Base-by-base conservation (phyloP, 2,797 vertebrate species). In the Periparus ater region DNA sequence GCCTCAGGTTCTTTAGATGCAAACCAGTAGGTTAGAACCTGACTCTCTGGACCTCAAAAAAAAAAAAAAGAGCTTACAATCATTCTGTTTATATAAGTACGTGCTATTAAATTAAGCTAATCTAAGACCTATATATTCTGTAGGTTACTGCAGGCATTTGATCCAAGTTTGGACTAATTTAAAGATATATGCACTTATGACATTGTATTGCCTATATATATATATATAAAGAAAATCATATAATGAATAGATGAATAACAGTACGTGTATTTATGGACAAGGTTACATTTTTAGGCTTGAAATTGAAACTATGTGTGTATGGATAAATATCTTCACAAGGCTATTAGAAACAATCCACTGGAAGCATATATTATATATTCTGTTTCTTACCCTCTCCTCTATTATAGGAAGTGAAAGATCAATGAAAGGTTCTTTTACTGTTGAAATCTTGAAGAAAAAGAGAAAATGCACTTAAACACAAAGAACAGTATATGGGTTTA, bases 371-470 rank as follows among this genome's bases (percentile, higher is more conserved):
- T 53, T 57, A 87, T 27, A 71, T 63, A 92, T 92, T 92, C 94
- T 86, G 53, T 94, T 95, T 94, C 99, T 99, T 98, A 99, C 99
- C 98, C 99, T 98, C 96, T 99, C 99, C 97, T 99, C 99, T 96
- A 99, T 99, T 95, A 99, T 99, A 95, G 99, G 99, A 95, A 99
- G 98, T 72, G 99, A 99, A 97, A 99, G 99, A 98, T 99, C 99
- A 95, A 99, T 99, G 96, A 99, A 99, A 83, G 99, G 99, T 97
- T 99, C 99, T 94, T 99, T 99, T 92, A 99, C 98, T 26, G 98
- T 99, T 55, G 99, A 99, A 96, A 99, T 99, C 99, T 99, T 97
- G 93, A 96, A 95, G 91, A 88, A 92, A 95, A 96, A 95, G 71
- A 98, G 67, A 97, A 96, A 84, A 81, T 91, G 38, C 83, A 70